A percentile compares a stretch with the other conserved stretches of the same genome.
phyloP scores from a whole-genome alignment of 2,113 vertebrate species.

The Eurypyga helias region DNA sequence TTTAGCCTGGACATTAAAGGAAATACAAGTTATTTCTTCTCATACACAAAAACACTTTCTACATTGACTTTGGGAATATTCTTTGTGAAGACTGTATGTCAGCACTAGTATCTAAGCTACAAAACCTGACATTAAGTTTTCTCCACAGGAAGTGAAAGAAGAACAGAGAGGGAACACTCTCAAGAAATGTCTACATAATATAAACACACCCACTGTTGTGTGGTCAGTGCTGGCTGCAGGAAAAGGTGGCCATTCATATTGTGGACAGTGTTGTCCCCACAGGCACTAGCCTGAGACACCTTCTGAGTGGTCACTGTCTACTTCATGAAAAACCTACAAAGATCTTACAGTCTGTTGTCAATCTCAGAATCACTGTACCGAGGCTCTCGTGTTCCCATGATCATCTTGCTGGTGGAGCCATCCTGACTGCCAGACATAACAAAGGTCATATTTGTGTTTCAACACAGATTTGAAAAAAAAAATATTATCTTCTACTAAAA shows the following conservation, averaged over 20 bases:
- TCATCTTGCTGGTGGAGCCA: neutral
- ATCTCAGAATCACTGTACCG: rapidly evolving
- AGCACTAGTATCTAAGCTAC: neutral
- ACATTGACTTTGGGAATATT: neutral
- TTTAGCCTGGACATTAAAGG: neutral
- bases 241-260: neutral
- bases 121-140: neutral
- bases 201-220: neutral
- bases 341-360: neutral
- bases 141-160: neutral
- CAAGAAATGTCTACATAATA: neutral
- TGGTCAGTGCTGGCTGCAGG: neutral
- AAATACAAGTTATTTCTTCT: neutral
- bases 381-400: neutral
- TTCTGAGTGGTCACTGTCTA: neutral
- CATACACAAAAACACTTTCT: neutral
- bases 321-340: neutral
- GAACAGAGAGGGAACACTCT: neutral
- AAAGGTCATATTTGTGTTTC: neutral
- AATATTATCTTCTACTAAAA: neutral
- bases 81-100: neutral
- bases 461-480: neutral
- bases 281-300: neutral
- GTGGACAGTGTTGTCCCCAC: neutral
- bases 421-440: neutral